Evolutionary conservation across 2,113 vertebrate species (phyloP), one percentile per base, ranked within the genome.

Genomic region (Leuciscus idus): DNA sequence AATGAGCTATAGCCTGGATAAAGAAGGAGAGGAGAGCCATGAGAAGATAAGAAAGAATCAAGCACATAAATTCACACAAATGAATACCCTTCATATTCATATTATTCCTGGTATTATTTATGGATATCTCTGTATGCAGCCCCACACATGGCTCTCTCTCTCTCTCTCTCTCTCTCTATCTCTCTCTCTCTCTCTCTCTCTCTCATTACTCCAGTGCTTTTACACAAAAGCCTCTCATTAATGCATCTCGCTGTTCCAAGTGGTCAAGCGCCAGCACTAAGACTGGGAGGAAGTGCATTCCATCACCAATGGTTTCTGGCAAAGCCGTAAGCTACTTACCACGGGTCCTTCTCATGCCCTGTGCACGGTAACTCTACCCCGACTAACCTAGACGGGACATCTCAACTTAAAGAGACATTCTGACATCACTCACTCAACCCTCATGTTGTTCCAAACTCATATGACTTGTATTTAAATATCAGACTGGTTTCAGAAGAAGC

Each of bases 271-370:
- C 75, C 81, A 75, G 85, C n/a, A 15, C 81, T 70, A 73, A 86
- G 57, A 64, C 64, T 36, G n/a, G 30, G 81, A 68, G 76, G 83
- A 85, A 85, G 73, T 73, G 70, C 82, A 86, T 84, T 84, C 52
- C 85, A 84, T 75, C 39, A 28, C 50, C 81, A 70, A 70, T 70
- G 64, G 26, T 83, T 83, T 70, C 81, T 83, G 81, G 81, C 81
- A 83, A 70, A 70, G 81, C 64, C 61, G 80, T 68, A 81, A 81
- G 61, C 80, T 81, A 30, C 80, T 81, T 81, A 81, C 61, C 17
- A 33, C 28, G 1, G 64, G 81, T 83, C 62, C 64, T 70, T 70
- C 64, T 48, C 28, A 83, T 83, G 81, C 81, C 79, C 64, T 36
- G 64, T 13, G 62, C 64, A 30, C 46, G 9, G 81, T 52, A 83